Conservation (phyloP, 1,140 invertebrate genomes). For the Cherax quadricarinatus region DNA sequence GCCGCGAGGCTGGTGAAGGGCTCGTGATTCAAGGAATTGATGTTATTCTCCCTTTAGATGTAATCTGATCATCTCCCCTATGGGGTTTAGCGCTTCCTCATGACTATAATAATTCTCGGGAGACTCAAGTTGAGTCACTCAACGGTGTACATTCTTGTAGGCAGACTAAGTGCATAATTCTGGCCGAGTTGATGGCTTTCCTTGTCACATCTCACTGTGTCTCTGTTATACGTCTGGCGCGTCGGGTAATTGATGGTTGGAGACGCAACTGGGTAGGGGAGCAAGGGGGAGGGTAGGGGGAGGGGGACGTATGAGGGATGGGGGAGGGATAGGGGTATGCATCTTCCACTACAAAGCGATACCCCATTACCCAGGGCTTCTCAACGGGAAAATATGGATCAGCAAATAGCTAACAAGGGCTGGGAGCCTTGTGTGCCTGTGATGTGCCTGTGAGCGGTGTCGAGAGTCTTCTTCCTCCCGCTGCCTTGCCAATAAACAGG, state of each 20-base stretch:
- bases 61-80: too few species aligned
- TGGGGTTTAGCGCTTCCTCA: too few species aligned
- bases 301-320: neutral
- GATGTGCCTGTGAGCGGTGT: too few species aligned
- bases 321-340: neutral
- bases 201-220: neutral
- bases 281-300: too few species aligned
- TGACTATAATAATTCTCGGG: too few species aligned
- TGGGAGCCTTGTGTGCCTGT: neutral
- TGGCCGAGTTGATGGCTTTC: neutral
- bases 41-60: too few species aligned
- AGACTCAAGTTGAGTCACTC: neutral
- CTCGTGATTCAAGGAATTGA: too few species aligned
- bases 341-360: constrained; percentile 8
- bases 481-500: neutral
- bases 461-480: too few species aligned
- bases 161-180: neutral
- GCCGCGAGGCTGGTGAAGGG: too few species aligned
- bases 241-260: neutral
- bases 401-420: neutral
- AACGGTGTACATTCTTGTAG: neutral
- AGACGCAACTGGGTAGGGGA: neutral
- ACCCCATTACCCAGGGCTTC: constrained; percentile 17
- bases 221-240: neutral
- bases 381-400: constrained; percentile 12